A percentile compares a stretch with the other conserved stretches of the same genome.
phyloP scores from a whole-genome alignment of 1,140 invertebrate species.

The Ridgeia piscesae region DNA sequence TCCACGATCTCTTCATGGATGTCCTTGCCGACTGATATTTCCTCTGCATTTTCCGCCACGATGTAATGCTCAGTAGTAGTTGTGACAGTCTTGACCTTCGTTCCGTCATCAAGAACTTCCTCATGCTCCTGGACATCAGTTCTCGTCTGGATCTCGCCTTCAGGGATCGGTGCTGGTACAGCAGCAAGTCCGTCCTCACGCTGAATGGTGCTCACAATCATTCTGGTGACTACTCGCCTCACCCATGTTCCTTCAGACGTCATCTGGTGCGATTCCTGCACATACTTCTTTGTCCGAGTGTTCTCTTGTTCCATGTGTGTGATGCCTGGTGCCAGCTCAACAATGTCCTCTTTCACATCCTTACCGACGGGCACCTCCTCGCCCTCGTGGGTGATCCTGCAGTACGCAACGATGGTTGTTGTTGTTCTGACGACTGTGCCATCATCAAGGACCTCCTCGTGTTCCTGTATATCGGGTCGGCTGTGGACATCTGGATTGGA shows the following conservation, averaged over 20 bases:
- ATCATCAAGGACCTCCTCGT: slow-evolving; percentile 25
- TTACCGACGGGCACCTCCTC: slow-evolving; percentile 19
- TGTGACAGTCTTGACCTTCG: slow-evolving; percentile 39
- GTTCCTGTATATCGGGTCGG: slow-evolving; percentile 23
- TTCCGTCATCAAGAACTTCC: slow-evolving; percentile 42
- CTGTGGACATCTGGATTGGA: slow-evolving; percentile 23
- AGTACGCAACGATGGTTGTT: slow-evolving; percentile 2
- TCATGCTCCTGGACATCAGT: slow-evolving; percentile 44
- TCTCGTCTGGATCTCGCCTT: slow-evolving; percentile 45
- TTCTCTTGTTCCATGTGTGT: background rate
- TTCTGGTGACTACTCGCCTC: slow-evolving; percentile 18
- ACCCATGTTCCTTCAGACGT: slow-evolving; percentile 25
- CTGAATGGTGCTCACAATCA: background rate
- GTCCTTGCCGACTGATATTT: slow-evolving; percentile 23
- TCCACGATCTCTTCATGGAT: slow-evolving; percentile 24
- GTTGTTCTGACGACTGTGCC: slow-evolving; percentile 23
- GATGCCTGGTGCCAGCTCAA: too few species aligned
- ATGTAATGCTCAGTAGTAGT: slow-evolving; percentile 33
- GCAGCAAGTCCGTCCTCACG: background rate
- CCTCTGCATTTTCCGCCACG: slow-evolving; percentile 13
- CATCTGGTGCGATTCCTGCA: slow-evolving; percentile 25
- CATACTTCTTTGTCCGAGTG: slow-evolving; percentile 22
- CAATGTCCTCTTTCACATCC: background rate
- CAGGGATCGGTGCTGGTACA: slow-evolving; percentile 10
- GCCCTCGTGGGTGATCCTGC: background rate